A percentile compares a stretch with the other conserved stretches of the same genome.
phyloP scores from a whole-genome alignment of 2,113 vertebrate genomes.

The Triplophysa dalaica region DNA sequence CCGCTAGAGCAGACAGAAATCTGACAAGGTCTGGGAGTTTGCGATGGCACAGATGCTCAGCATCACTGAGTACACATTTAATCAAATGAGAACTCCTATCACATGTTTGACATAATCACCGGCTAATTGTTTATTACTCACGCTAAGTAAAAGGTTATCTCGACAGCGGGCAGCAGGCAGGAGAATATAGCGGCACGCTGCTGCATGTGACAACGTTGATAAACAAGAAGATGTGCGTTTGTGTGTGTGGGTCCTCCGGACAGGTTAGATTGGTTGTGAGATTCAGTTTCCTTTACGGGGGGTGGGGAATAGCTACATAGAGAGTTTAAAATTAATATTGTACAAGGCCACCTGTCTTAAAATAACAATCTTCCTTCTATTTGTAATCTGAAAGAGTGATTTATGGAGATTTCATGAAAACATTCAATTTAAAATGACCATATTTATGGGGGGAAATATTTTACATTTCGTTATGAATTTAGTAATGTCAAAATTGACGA shows the following conservation, averaged over 20 bases:
- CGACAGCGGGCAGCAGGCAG: conserved; percentile 15
- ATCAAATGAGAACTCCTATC: conserved; percentile 39
- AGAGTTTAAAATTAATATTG: not conserved
- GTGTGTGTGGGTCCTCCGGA: not conserved
- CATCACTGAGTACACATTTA: not conserved
- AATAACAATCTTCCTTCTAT: conserved; percentile 39
- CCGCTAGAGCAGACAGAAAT: not conserved
- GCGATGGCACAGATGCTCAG: not conserved
- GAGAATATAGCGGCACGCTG: conserved; percentile 29
- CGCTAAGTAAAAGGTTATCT: conserved; percentile 42
- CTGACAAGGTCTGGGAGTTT: not conserved
- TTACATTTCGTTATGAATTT: too few relatives aligned
- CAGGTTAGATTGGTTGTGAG: conserved; percentile 27
- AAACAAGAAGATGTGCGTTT: conserved; percentile 2
- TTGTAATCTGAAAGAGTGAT: conserved; percentile 37
- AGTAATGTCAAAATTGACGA: too few relatives aligned
- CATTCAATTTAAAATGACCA: not conserved
- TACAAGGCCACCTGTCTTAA: conserved; percentile 25
- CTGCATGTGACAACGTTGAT: conserved; percentile 31
- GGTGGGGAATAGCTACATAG: not conserved
- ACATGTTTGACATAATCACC: conserved; percentile 42
- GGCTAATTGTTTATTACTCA: conserved; percentile 50
- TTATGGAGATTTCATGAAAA: not conserved
- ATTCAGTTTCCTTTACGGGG: conserved; percentile 9
- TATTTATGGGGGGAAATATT: not conserved